A percentile compares a stretch with the other conserved stretches of the same genome.
Evolutionary conservation across 1,140 invertebrate species (phyloP).

Genomic region (Onthophagus taurus): DNA sequence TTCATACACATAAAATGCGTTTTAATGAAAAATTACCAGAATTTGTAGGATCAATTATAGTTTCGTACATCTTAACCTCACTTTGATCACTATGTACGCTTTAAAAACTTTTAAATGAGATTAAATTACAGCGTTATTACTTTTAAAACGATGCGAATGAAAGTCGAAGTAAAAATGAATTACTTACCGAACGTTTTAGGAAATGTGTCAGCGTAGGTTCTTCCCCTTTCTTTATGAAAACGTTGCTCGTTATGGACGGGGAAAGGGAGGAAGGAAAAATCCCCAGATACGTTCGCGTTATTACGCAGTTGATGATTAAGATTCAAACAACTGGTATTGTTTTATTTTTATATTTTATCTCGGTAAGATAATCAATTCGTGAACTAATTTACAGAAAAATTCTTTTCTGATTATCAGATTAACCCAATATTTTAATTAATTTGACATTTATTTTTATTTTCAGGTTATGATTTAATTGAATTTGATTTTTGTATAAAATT

Average conservation of each 20-base stretch:
- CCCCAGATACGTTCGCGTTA: constrained; percentile 4
- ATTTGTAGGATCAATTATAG: background rate
- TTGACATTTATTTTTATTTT: too few species aligned
- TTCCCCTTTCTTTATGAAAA: constrained; percentile 6
- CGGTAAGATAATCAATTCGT: too few species aligned
- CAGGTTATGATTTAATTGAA: too few species aligned
- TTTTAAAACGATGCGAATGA: background rate
- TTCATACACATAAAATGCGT: background rate
- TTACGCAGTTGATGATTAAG: too few species aligned
- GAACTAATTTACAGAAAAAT: too few species aligned
- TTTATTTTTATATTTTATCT: too few species aligned
- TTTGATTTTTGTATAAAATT: too few species aligned
- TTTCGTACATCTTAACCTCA: constrained; percentile 10
- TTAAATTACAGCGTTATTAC: background rate
- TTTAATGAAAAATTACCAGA: too few species aligned
- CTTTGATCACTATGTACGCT: too few species aligned
- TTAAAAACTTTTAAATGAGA: constrained; percentile 5
- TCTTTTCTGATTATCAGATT: too few species aligned
- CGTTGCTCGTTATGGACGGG: background rate
- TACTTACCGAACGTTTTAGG: constrained; percentile 2
- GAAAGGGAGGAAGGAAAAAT: constrained; percentile 1
- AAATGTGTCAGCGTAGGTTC: background rate
- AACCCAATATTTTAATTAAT: too few species aligned
- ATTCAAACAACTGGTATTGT: too few species aligned
- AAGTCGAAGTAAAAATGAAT: background rate